These are phyloP conservation scores for Chrysogorgia sp. DNA, from an alignment of 92 coral and sea anemone genomes.

Conservation along the genomic window DNA sequence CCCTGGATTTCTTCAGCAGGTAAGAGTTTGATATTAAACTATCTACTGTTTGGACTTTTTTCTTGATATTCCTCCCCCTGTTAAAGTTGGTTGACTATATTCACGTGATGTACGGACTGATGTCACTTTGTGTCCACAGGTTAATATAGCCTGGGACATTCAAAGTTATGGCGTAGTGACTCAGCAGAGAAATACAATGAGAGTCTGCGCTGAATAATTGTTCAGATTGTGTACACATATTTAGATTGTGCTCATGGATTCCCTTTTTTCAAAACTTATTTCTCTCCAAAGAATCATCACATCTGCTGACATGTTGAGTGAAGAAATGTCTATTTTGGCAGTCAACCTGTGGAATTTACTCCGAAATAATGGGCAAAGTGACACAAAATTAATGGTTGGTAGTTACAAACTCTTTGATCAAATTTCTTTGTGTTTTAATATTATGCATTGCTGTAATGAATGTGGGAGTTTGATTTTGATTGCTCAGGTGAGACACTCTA, in stretches of 20 bases:
- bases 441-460: too few relatives aligned
- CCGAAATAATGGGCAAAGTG: conserved; percentile 91
- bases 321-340: conserved; percentile 73
- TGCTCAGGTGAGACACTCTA: too few relatives aligned
- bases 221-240: background rate
- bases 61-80: background rate
- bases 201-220: background rate
- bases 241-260: background rate
- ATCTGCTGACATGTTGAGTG: conserved; percentile 76
- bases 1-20: conserved; percentile 96
- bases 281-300: conserved; percentile 61
- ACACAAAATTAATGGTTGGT: conserved; percentile 88
- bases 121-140: too few relatives aligned
- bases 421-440: background rate
- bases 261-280: background rate
- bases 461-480: too few relatives aligned
- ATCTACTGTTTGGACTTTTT: background rate
- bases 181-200: background rate
- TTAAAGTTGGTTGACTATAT: too few relatives aligned
- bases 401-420: background rate
- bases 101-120: too few relatives aligned
- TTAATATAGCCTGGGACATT: too few relatives aligned
- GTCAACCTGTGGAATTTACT: conserved; percentile 91
- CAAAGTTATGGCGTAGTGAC: too few relatives aligned
- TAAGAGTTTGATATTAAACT: conserved; percentile 10